Percentiles rank a stretch among this genome's conserved stretches.
Conservation (phyloP, 2,113 vertebrate species). For the Opisthocomus hoazin region DNA sequence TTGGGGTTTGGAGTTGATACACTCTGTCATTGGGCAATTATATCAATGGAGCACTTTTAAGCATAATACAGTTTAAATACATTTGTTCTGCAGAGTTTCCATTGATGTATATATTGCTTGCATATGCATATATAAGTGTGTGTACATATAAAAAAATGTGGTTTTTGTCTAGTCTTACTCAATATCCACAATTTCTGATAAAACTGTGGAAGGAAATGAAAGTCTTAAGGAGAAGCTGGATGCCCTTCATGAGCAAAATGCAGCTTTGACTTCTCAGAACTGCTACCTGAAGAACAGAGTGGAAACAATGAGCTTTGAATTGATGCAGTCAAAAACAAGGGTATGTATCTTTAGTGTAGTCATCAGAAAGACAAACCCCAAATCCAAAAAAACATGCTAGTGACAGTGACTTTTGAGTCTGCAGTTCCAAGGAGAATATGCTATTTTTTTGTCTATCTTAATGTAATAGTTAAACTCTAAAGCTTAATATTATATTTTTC, state of each 20-base stretch:
- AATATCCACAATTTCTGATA: neutral
- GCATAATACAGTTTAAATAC: neutral
- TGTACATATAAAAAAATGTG: fast-evolving
- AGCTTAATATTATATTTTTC: neutral
- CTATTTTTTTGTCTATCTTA: neutral
- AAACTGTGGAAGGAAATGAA: slow-evolving; percentile 67
- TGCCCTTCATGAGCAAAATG: slow-evolving; percentile 80
- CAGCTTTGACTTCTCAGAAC: slow-evolving; percentile 78
- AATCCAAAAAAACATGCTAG: neutral
- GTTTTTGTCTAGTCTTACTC: slow-evolving; percentile 49
- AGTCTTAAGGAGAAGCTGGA: slow-evolving; percentile 71
- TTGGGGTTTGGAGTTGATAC: neutral
- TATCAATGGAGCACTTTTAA: neutral
- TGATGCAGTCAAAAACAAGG: slow-evolving; percentile 74
- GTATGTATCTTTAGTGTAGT: slow-evolving; percentile 64
- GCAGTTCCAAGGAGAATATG: neutral
- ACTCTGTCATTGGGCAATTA: fast-evolving
- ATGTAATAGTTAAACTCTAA: neutral
- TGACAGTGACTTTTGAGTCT: neutral
- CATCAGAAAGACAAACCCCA: neutral
- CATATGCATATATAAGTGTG: neutral
- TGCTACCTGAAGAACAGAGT: slow-evolving; percentile 74
- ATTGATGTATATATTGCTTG: neutral
- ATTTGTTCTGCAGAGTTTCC: neutral
- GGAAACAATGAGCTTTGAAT: slow-evolving; percentile 77